These are phyloP conservation scores for Porites divaricata DNA, from an alignment of 92 coral and sea anemone genomes.

Conservation along the genomic window DNA sequence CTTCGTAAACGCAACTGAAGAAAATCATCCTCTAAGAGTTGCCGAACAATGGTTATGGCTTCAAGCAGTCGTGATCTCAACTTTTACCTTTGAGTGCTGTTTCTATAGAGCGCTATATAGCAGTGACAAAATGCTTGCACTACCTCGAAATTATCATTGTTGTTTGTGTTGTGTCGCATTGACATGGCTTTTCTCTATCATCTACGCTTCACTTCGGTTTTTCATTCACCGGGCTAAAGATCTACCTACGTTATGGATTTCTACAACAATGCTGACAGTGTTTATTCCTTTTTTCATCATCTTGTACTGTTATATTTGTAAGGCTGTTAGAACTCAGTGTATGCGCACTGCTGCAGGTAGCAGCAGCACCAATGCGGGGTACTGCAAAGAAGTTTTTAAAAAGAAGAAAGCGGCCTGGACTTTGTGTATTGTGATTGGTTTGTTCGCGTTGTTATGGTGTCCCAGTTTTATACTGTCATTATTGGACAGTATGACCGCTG, in stretches of 20 bases:
- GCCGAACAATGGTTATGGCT: conserved; percentile 24
- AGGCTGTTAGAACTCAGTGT: conserved; percentile 58
- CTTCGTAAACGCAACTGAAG: neutral
- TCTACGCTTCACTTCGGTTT: conserved; percentile 8
- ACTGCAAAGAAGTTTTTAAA: conserved; percentile 7
- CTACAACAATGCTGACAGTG: conserved; percentile 45
- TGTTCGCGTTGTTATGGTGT: conserved; percentile 11
- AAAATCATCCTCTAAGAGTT: conserved; percentile 7
- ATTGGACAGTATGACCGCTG: neutral
- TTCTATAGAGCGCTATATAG: conserved; percentile 24
- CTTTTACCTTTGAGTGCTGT: conserved; percentile 16
- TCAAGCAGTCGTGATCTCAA: conserved; percentile 7
- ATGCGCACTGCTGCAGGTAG: conserved; percentile 1
- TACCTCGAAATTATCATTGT: conserved; percentile 25
- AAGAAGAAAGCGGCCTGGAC: conserved; percentile 35
- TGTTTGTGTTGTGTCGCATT: neutral
- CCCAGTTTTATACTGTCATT: conserved; percentile 21
- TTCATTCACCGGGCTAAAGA: neutral
- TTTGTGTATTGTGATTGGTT: conserved; percentile 14
- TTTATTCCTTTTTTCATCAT: conserved; percentile 59
- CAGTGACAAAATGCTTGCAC: conserved; percentile 20
- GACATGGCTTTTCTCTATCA: conserved; percentile 23
- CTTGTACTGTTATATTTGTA: conserved; percentile 55
- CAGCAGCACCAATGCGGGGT: neutral
- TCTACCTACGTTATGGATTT: conserved; percentile 44